These are phyloP conservation scores for Trachelus stipa DNA, from an alignment of 2,888 invertebrate genomes.

Conservation along the genomic window DNA sequence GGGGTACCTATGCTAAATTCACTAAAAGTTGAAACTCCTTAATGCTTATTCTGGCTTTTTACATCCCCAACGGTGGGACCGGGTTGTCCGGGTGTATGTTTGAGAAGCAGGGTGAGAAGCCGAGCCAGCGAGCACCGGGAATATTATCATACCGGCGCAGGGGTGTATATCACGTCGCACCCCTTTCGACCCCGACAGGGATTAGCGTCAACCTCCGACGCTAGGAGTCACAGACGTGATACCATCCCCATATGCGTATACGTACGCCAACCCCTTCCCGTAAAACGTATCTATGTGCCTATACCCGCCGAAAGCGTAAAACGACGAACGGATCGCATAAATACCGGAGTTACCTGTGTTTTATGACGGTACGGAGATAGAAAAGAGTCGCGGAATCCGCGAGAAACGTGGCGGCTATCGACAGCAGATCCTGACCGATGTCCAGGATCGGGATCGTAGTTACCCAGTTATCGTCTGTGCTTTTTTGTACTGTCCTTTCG, in stretches of 20 bases:
- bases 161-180: slow-evolving; percentile 59
- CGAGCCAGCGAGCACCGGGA: slow-evolving; percentile 35
- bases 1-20: background rate
- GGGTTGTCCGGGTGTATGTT: background rate
- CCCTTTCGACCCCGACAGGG: slow-evolving; percentile 60
- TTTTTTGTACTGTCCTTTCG: background rate
- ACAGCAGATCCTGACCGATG: slow-evolving; percentile 65
- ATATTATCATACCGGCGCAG: slow-evolving; percentile 65
- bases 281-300: slow-evolving; percentile 20
- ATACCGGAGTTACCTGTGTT: slow-evolving; percentile 66
- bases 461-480: background rate
- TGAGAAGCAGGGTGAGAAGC: slow-evolving; percentile 14
- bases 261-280: slow-evolving; percentile 5
- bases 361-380: slow-evolving; percentile 53
- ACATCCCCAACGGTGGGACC: background rate
- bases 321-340: slow-evolving; percentile 58
- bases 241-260: slow-evolving; percentile 13
- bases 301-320: slow-evolving; percentile 37
- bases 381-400: slow-evolving; percentile 42
- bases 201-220: slow-evolving; percentile 62
- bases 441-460: slow-evolving; percentile 29
- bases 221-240: slow-evolving; percentile 33
- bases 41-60: background rate
- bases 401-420: slow-evolving; percentile 50
- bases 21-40: background rate